Conservation (phyloP, 2,113 vertebrate species). For the Platysteira castanea region DNA sequence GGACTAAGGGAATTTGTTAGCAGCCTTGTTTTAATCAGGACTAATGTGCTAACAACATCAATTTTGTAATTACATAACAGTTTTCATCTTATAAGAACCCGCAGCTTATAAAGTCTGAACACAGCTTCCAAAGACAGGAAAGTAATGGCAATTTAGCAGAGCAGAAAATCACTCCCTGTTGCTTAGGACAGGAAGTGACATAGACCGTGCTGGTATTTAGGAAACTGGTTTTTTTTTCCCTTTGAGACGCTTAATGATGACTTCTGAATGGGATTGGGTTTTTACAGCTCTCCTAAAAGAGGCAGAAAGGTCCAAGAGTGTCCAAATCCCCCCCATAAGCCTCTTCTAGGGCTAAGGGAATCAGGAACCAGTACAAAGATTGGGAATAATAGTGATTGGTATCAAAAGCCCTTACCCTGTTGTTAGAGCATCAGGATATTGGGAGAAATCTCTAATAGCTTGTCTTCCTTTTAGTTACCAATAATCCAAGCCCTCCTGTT, state of each 20-base stretch:
- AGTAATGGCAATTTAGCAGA: background rate
- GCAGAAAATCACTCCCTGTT: background rate
- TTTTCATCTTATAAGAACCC: conserved; percentile 10
- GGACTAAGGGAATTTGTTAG: conserved; percentile 16
- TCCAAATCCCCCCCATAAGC: conserved; percentile 11
- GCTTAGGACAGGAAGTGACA: background rate
- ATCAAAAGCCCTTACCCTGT: background rate
- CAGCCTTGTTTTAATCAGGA: conserved; percentile 27
- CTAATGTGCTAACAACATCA: conserved; percentile 6
- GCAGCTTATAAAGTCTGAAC: background rate
- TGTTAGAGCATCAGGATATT: background rate
- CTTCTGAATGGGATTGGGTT: conserved; percentile 6
- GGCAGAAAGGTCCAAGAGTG: background rate
- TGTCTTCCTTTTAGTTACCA: background rate
- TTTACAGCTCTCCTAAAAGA: background rate
- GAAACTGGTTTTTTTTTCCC: background rate
- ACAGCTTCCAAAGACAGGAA: background rate
- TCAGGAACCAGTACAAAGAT: background rate
- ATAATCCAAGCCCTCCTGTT: background rate
- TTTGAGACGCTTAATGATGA: background rate
- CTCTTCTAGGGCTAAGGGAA: background rate
- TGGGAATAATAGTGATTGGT: background rate
- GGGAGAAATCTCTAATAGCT: background rate
- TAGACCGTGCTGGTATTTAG: background rate
- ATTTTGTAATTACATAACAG: conserved; percentile 2